Percentiles rank a stretch among this genome's conserved stretches.
Conservation (phyloP, 2,797 vertebrate species). For the Streptopelia turtur region DNA sequence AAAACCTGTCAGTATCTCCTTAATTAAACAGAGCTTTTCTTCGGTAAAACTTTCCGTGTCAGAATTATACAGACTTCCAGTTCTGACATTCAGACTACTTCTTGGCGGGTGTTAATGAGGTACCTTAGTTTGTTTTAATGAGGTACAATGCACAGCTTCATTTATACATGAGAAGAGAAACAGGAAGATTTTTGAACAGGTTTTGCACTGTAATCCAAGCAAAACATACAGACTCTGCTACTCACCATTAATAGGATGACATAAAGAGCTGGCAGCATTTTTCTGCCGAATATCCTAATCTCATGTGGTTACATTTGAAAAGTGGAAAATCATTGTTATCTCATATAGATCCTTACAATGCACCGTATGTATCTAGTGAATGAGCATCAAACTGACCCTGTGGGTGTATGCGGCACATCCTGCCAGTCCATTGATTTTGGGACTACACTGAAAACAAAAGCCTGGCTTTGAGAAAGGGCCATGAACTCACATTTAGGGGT, state of each 20-base stretch:
- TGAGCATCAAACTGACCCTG: conserved; percentile 64
- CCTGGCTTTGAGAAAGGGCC: conserved; percentile 54
- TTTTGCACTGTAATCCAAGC: conserved; percentile 69
- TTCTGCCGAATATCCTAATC: conserved; percentile 65
- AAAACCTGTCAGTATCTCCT: conserved; percentile 35
- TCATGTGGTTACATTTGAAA: conserved; percentile 73
- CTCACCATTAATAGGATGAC: conserved; percentile 53
- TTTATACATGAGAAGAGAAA: conserved; percentile 54
- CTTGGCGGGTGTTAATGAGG: conserved; percentile 56
- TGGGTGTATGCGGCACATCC: conserved; percentile 54
- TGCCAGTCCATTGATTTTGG: conserved; percentile 68
- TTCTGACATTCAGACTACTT: conserved; percentile 46
- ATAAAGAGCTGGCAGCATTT: conserved; percentile 72
- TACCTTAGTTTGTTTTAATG: conserved; percentile 60
- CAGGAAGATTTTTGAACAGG: conserved; percentile 70
- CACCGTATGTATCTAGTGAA: conserved; percentile 42
- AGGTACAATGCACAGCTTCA: conserved; percentile 40
- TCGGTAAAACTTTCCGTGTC: conserved; percentile 27
- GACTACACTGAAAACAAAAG: conserved; percentile 43
- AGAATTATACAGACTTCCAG: conserved; percentile 21
- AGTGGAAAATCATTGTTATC: conserved; percentile 72
- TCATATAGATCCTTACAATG: conserved; percentile 53
- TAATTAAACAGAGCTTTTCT: conserved; percentile 48
- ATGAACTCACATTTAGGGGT: conserved; percentile 62
- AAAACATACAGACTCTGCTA: conserved; percentile 65